Base-by-base conservation (phyloP, 2,113 vertebrate species). In the Centropus bengalensis region DNA sequence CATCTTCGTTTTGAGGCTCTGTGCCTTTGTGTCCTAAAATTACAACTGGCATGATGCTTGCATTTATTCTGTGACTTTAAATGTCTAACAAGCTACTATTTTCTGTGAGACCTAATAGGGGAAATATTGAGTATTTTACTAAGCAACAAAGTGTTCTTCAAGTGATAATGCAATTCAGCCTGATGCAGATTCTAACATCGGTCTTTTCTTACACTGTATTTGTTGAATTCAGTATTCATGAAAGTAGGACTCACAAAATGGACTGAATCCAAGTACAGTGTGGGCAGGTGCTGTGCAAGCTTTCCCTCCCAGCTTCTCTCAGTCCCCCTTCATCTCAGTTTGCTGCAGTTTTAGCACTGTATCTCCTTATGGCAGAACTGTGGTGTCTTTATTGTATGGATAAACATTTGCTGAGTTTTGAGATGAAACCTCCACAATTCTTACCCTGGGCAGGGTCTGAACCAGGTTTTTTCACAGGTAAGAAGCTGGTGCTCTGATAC, bases 21-120 rank as follows among this genome's bases (percentile, higher is more conserved):
- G 76, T 87, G 69, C 51, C 66, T 95, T 97, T 96, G 82, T 96
- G 92, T 95, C 75, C 86, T 96, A 91, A 97, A 97, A 93, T 96
- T 97, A 91, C 91, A 94, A 87, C 76, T 36, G 19, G 40, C 59
- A 92, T 95, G 96, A 97, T 96, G 94, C 92, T 94, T 93, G 89
- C 88, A 86, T 97, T 91, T 96, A 45, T 73, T 96, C 51, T 87
- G 67, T 92, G 79, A 64, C 60, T 76, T 94, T 91, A 91, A 96
- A 91, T 36, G 91, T 85, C 33, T 51, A 90, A 81, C 51, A 54
- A 21, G 32, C 49, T 91, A 19, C 86, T 95, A 87, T 83, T 96
- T 94, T 93, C 87, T 78, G 28, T 27, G 70, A 93, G 23, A 80
- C 55, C 54, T 75, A 85, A 82, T 75, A 89, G 82, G 60, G 49